Evolutionary conservation across 2,888 invertebrate genomes (phyloP), one percentile per base, ranked within the genome.

Genomic region (Nematopogon swammerdamellus): DNA sequence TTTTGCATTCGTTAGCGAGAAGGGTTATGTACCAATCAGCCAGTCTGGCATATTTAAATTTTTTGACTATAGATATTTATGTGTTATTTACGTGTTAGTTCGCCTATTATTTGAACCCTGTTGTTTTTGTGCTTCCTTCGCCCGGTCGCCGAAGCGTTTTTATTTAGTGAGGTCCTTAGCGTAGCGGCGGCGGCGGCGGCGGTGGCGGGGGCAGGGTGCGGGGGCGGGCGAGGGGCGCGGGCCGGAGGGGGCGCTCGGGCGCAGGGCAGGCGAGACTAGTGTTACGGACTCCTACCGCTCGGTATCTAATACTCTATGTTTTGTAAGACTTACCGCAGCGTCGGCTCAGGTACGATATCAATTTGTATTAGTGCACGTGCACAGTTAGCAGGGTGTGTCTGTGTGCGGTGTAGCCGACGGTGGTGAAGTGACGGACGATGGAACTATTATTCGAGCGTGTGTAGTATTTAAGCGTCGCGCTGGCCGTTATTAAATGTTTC

Each of bases 191-290:
- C 17, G 8, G 57, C 57, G 57, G 59, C 51, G 58, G 50, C 55
- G 50, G 59, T 18, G 19, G 58, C 55, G 55, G 57, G 55, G 56
- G 57, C 56, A 56, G 48, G 53, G 54, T 55, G 56, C 49, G 47
- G 44, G 51, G 48, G 30, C 14, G 47, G 43, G 56, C 49, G 47
- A 42, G 51, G 48, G 30, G n/a, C 44, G 43, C 25, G 46, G 46
- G 36, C 44, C 47, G 48, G 47, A 30, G 47, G 51, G 54, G 55
- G 53, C 55, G 19, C 36, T 36, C 36, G 36, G 36, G 11, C 36
- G 36, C 36, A 36, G 36, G 36, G 36, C 36, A 36, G 36, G 36
- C 36, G 36, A 36, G 8, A 36, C 36, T 36, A 25, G 25, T 25
- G 25, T 25, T n/a, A 36, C 14, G 36, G 36, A 36, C 36, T 36